Base-by-base conservation (phyloP, 2,797 vertebrate genomes). In the Gallirallus australis region DNA sequence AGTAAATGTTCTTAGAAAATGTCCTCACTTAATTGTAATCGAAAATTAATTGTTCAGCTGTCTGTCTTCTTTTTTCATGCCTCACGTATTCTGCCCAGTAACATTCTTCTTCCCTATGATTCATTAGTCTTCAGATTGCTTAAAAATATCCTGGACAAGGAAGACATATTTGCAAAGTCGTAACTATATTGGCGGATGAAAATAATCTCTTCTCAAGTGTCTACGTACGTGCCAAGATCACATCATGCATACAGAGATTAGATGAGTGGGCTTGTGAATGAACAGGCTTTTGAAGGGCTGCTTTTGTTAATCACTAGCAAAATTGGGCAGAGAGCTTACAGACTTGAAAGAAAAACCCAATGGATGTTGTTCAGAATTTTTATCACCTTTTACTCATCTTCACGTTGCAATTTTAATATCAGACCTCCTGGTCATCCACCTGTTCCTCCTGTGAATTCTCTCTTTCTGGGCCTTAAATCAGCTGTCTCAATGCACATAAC, bases 81-180 rank as follows among this genome's bases (percentile, higher is more conserved):
- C 86, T 95, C 86, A 40, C 1, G 2, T 93, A 63, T 96, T 97
- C 94, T 96, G 83, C 88, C 81, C 83, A 89, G 95, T 93, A 95
- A 89, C 90, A 42, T 92, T 84, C 81, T 82, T 95, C 86, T 89
- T 90, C 66, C 40, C 15, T 64, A 60, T 93, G 92, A 95, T 93
- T 96, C 90, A 94, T 96, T 95, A 96, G 75, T 82, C 68, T 85
- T 96, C 76, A 85, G 83, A 91, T 93, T 50, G 84, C 95, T 96
- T 96, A 94, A 94, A 96, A 96, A 96, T 93, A 95, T 78, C 89
- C 60, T 80, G 93, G 81, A 89, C 78, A 87, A 83, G 90, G 80
- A 92, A 96, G 89, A 85, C 86, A 5, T 63, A 94, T 93, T 95
- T 94, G 92, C 89, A 54, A 92, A 97, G 93, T 87, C 20, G 7